Evolutionary conservation across 2,888 invertebrate species (phyloP), one percentile per base, ranked within the genome.

Genomic region (Schrankia costaestrigalis): DNA sequence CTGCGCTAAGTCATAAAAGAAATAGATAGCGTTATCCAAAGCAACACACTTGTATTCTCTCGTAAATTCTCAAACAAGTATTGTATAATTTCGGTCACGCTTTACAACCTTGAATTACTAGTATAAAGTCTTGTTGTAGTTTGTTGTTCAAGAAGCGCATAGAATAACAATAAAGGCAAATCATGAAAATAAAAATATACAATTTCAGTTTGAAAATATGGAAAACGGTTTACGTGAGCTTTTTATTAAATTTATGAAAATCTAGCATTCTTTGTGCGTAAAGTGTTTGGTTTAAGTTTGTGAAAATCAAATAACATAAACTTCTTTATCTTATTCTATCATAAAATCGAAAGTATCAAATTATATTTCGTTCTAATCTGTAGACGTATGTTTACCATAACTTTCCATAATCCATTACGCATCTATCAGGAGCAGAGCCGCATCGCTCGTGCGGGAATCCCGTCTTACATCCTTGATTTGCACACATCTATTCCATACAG

Each of bases 341-440:
- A n/a, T n/a, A n/a, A n/a, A n/a, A n/a, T n/a, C n/a, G n/a, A n/a
- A n/a, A n/a, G n/a, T n/a, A n/a, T n/a, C n/a, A n/a, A n/a, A n/a
- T n/a, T n/a, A n/a, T n/a, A n/a, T n/a, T n/a, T n/a, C n/a, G n/a
- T n/a, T n/a, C n/a, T n/a, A n/a, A n/a, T n/a, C n/a, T n/a, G n/a
- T n/a, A n/a, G n/a, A n/a, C n/a, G n/a, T n/a, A n/a, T n/a, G n/a
- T n/a, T n/a, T n/a, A n/a, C n/a, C 50, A 50, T 52, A 50, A 43
- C 43, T 50, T 50, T 40, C 53, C 50, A 50, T 50, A 50, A 47
- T 43, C 53, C 50, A 50, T 53, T 53, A 47, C 40, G 33, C 26
- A 35, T 47, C 53, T 47, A 50, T 50, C 53, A 43, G 24, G 18
- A 11, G 11, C 50, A 47, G 39, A 40, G 43, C 40, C 37, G 35